phyloP scores from a whole-genome alignment of 2,797 vertebrate genomes.

The Mareca strepera region DNA sequence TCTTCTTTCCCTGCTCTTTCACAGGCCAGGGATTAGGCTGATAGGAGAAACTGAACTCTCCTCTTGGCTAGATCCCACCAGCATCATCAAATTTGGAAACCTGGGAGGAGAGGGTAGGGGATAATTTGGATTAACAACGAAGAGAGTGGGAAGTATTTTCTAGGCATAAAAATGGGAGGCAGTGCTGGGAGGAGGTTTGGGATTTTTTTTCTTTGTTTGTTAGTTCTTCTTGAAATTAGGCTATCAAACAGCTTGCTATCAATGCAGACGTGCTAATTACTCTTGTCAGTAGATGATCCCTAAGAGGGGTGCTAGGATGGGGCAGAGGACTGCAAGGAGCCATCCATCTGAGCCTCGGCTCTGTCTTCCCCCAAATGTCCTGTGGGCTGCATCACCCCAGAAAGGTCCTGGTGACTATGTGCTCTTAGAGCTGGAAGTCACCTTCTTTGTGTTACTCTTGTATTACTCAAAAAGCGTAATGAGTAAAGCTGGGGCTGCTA shows the following conservation, averaged over 20 bases:
- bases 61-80: constrained; percentile 46
- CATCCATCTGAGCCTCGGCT: neutral
- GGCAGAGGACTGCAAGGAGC: rapidly evolving
- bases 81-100: constrained; percentile 45
- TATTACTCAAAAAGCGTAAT: neutral
- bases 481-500: neutral
- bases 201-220: neutral
- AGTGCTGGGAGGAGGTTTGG: neutral
- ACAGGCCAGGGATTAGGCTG: constrained; percentile 50
- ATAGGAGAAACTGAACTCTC: constrained; percentile 68
- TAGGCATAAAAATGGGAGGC: neutral
- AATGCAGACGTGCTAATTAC: rapidly evolving
- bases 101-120: neutral
- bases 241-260: neutral
- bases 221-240: neutral
- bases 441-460: neutral
- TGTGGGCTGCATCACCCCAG: rapidly evolving
- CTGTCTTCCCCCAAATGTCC: rapidly evolving
- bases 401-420: neutral
- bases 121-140: no score
- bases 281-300: rapidly evolving
- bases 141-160: neutral
- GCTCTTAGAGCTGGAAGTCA: neutral
- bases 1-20: constrained; percentile 1
- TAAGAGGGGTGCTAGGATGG: rapidly evolving